A percentile compares a stretch with the other conserved stretches of the same genome.
These are phyloP conservation scores for Notodonta ziczac DNA, from an alignment of 2,888 invertebrate genomes.

Conservation along the genomic window DNA sequence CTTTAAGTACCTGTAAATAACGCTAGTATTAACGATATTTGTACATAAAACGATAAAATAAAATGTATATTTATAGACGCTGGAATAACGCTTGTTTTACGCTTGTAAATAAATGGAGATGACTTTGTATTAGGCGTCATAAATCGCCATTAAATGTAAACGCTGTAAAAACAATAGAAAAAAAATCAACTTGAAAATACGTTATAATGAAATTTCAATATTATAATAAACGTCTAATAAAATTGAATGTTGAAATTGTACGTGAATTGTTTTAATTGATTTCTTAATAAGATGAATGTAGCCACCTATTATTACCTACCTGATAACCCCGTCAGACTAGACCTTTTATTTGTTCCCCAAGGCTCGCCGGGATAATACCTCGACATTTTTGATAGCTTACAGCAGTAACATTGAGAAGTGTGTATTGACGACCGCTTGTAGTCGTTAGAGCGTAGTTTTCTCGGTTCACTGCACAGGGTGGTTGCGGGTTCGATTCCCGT, in stretches of 20 bases:
- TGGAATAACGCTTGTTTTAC: constrained; percentile 37
- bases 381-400: no score
- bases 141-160: constrained; percentile 19
- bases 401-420: no score
- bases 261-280: constrained; percentile 20
- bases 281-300: no score
- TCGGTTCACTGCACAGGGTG: no score
- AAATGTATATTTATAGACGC: constrained; percentile 44
- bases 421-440: no score
- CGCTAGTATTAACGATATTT: constrained; percentile 33
- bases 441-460: no score
- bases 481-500: no score
- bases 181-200: constrained; percentile 30
- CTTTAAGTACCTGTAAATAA: constrained; percentile 37
- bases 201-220: constrained; percentile 39
- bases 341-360: no score
- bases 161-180: constrained; percentile 38
- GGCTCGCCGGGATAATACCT: no score
- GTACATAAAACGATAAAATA: constrained; percentile 40
- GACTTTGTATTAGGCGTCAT: constrained; percentile 29
- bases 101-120: constrained; percentile 52
- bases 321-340: neutral
- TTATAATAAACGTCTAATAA: constrained; percentile 54
- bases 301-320: no score
- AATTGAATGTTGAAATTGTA: constrained; percentile 50